phyloP scores from a whole-genome alignment of 2,888 invertebrate species.

The Yponomeuta evonymella region DNA sequence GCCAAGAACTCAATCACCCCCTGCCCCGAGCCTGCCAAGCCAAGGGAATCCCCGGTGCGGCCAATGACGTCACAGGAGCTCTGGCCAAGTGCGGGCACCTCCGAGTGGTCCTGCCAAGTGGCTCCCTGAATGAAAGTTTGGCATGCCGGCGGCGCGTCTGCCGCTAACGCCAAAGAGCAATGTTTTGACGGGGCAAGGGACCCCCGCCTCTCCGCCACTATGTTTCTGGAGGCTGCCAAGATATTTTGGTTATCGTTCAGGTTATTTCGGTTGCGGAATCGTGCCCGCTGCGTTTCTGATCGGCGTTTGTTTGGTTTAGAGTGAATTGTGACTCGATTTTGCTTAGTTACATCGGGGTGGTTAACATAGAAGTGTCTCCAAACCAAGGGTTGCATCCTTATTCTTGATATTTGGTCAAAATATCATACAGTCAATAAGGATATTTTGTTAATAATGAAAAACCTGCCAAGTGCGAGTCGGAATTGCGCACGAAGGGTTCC shows the following conservation, averaged over 20 bases:
- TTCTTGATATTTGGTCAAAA: no score
- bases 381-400: no score
- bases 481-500: no score
- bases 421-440: no score
- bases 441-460: no score
- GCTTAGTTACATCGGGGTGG: no score
- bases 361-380: no score
- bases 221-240: conserved; percentile 18
- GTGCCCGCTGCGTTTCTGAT: conserved; percentile 3
- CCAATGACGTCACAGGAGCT: conserved; percentile 27
- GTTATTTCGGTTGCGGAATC: conserved; percentile 13
- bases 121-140: conserved; percentile 35
- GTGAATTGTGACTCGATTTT: neutral
- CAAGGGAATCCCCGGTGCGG: conserved; percentile 34
- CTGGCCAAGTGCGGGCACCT: conserved; percentile 27
- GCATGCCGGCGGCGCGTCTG: conserved; percentile 39
- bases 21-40: conserved; percentile 20
- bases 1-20: neutral
- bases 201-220: conserved; percentile 8
- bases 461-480: no score
- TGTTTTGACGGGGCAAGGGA: conserved; percentile 48
- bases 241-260: conserved; percentile 16
- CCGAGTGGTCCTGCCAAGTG: conserved; percentile 54
- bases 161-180: conserved; percentile 37
- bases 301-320: neutral